Evolutionary conservation across 2,797 vertebrate genomes (phyloP).

Genomic region (Ctenopoma multispine): DNA sequence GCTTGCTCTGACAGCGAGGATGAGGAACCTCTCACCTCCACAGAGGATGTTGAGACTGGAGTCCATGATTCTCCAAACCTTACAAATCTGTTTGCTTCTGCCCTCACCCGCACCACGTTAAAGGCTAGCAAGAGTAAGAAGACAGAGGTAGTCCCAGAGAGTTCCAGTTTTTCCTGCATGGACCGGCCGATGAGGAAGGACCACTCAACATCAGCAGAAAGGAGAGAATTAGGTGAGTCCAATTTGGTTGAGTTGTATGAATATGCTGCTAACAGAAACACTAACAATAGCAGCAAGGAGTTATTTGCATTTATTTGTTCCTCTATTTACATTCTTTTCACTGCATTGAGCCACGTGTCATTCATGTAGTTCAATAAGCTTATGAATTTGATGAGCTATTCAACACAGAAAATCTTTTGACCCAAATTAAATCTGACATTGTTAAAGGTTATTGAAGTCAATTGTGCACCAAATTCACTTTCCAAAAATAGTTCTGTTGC

Average conservation of each 20-base stretch:
- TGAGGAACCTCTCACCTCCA: conserved; percentile 80
- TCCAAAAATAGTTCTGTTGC: conserved; percentile 65
- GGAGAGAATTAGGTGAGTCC: conserved; percentile 88
- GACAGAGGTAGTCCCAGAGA: conserved; percentile 76
- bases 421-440: conserved; percentile 67
- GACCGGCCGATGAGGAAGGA: conserved; percentile 91
- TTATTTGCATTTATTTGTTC: conserved; percentile 33
- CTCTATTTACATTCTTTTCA: not conserved
- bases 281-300: conserved; percentile 14
- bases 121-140: conserved; percentile 86
- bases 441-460: conserved; percentile 65
- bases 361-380: conserved; percentile 14
- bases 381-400: conserved; percentile 36
- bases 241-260: conserved; percentile 2
- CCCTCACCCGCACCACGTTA: conserved; percentile 87
- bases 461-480: conserved; percentile 61
- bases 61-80: conserved; percentile 80
- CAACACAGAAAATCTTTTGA: conserved; percentile 35
- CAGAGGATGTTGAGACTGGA: conserved; percentile 73
- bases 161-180: conserved; percentile 84
- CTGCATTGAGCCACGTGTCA: conserved; percentile 8
- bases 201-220: conserved; percentile 86
- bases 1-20: conserved; percentile 87
- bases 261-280: not conserved
- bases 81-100: conserved; percentile 97